Evolutionary conservation across 2,797 vertebrate genomes (phyloP).

Genomic region (Yasuhikotakia modesta): DNA sequence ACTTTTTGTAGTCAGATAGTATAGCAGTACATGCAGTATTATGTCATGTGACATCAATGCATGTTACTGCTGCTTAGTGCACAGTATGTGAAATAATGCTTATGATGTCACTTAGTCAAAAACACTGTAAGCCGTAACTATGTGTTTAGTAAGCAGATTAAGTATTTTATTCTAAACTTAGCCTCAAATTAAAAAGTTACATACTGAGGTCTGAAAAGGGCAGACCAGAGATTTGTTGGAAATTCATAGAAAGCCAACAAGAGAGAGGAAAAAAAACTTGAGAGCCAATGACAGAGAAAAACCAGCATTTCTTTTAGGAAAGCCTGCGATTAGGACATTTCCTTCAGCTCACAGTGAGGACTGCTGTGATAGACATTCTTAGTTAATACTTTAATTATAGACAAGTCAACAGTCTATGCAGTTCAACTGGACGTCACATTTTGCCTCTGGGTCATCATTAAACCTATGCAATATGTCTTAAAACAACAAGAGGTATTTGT

Average conservation of each 20-base stretch:
- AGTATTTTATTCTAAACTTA: conserved; percentile 31
- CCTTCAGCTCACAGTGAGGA: conserved; percentile 5
- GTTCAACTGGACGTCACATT: conserved; percentile 19
- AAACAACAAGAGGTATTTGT: conserved; percentile 50
- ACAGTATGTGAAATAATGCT: not conserved
- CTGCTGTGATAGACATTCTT: conserved; percentile 3
- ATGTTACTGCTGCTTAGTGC: not conserved
- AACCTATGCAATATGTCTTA: not conserved
- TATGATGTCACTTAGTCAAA: not conserved
- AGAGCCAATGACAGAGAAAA: conserved; percentile 23
- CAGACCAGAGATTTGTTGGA: conserved; percentile 8
- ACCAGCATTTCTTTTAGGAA: conserved; percentile 47
- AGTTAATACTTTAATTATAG: conserved; percentile 33
- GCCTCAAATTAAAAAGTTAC: conserved; percentile 21
- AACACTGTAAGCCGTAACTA: not conserved
- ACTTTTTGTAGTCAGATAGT: not conserved
- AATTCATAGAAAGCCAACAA: conserved; percentile 23
- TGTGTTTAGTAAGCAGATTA: not conserved
- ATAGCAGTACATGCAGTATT: not conserved
- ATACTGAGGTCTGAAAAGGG: conserved; percentile 27
- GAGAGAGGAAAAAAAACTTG: conserved; percentile 6
- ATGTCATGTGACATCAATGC: conserved; percentile 5
- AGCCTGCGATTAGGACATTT: conserved; percentile 35
- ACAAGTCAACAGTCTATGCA: conserved; percentile 17
- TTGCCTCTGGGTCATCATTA: not conserved